Evolutionary conservation across 2,888 invertebrate genomes (phyloP).

Genomic region (Drosophila pseudotalamancana): DNA sequence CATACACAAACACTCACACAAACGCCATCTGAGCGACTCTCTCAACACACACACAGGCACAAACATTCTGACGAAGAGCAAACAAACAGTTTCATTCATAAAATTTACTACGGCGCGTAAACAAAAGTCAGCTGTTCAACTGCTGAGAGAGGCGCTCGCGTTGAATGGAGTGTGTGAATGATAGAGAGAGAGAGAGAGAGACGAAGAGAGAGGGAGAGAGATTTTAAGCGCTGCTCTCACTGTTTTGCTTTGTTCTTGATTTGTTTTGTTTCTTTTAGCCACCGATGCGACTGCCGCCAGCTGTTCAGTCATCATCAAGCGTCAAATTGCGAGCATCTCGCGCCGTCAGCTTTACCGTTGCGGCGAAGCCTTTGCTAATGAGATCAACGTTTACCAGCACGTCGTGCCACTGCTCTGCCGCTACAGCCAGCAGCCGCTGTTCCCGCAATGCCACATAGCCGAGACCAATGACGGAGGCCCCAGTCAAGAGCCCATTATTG

Average conservation of each 20-base stretch:
- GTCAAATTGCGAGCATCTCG: constrained; percentile 81
- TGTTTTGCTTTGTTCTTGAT: constrained; percentile 12
- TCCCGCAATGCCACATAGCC: constrained; percentile 81
- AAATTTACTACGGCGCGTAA: constrained; percentile 65
- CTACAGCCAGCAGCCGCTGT: constrained; percentile 61
- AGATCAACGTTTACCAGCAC: constrained; percentile 81
- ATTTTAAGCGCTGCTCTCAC: not conserved
- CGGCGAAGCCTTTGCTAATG: constrained; percentile 82
- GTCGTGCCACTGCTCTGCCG: constrained; percentile 78
- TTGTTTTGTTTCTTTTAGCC: constrained; percentile 22
- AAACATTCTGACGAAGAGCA: constrained; percentile 18
- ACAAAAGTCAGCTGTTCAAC: constrained; percentile 76
- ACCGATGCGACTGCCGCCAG: constrained; percentile 7
- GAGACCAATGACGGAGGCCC: constrained; percentile 74
- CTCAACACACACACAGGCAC: constrained; percentile 26
- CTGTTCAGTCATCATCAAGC: constrained; percentile 81
- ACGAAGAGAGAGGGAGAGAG: not conserved
- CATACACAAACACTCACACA: constrained; percentile 18
- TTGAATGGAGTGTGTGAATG: too few species aligned
- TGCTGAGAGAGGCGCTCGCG: constrained; percentile 14
- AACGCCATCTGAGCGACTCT: constrained; percentile 26
- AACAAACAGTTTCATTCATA: constrained; percentile 71
- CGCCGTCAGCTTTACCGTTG: constrained; percentile 82
- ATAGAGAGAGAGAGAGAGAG: constrained; percentile 15
- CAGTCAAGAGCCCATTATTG: constrained; percentile 72